Evolutionary conservation across 2,113 vertebrate species (phyloP), one percentile per base, ranked within the genome.

Genomic region (Nerophis lumbriciformis): DNA sequence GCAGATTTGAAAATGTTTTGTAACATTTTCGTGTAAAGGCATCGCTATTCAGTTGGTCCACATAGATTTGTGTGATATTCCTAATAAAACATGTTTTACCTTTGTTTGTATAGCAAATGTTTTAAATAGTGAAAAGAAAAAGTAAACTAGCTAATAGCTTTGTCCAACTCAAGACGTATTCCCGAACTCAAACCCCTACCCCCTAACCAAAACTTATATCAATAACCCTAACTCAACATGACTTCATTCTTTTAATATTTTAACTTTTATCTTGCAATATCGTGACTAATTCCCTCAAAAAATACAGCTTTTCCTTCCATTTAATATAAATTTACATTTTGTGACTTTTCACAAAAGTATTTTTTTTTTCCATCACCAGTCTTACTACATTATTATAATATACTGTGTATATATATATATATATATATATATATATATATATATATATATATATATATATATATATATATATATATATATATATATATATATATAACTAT

Each of bases 1-100:
- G 48, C 57, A 67, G 57, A 81, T 76, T 70, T 62, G 51, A 81
- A 63, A 12, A 45, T 12, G 42, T 57, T 19, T 44, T 13, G 15
- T 14, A 19, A 9, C 21, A 57, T 42, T 44, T 44, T 11, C 6
- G 44, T 3, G 42, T 44, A 5, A 16, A 21, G 10, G 19, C 55
- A 44, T 44, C 44, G n/a, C 55, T 7, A 15, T 15, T 9, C n/a
- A 44, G 7, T 19, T 57, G 16, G 39, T 16, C 39, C 21, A 45
- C 37, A 39, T 42, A 42, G 8, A 56, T 5, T 39, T 56, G 7
- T 38, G 6, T 56, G 37, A 11, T 56, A 56, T n/a, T 15, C 37
- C 36, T 16, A 45, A 16, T 9, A 56, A 56, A 56, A 39, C 39
- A 54, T 11, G 39, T 38, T 9, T 12, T 12, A 45, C 10, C 10